Conservation (phyloP, 1,140 invertebrate genomes). For the Eumeta japonica region DNA sequence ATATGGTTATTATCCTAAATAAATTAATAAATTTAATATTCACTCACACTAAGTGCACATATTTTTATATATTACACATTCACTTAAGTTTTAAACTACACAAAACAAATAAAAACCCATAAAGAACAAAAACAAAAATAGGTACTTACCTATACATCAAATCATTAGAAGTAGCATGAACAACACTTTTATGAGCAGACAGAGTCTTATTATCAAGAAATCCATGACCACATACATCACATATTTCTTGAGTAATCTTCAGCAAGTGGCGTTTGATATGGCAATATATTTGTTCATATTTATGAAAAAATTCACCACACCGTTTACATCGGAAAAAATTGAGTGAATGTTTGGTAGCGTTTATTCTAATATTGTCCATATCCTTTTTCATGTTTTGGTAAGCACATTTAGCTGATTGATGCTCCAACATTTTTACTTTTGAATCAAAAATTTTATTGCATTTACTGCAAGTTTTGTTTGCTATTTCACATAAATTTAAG, state of each 20-base stretch:
- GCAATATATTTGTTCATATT: constrained; percentile 31
- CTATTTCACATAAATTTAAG: constrained; percentile 34
- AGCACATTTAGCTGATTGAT: too few relatives aligned
- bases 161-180: constrained; percentile 25
- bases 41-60: too few relatives aligned
- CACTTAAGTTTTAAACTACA: too few relatives aligned
- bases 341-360: too few relatives aligned
- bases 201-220: constrained; percentile 31
- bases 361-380: too few relatives aligned
- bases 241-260: constrained; percentile 28
- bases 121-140: background rate
- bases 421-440: constrained; percentile 32
- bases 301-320: constrained; percentile 32
- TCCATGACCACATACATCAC: constrained; percentile 39
- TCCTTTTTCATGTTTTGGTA: too few relatives aligned
- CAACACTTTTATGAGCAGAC: constrained; percentile 28
- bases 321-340: constrained; percentile 39
- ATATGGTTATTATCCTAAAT: too few relatives aligned
- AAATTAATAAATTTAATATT: too few relatives aligned
- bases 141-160: constrained; percentile 27
- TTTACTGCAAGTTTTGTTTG: constrained; percentile 30
- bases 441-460: constrained; percentile 39
- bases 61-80: too few relatives aligned
- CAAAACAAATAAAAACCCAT: background rate
- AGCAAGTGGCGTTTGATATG: constrained; percentile 37